Percentiles rank a stretch among this genome's conserved stretches.
Evolutionary conservation across 2,888 invertebrate genomes (phyloP).

Genomic region (Agrotis exclamationis): DNA sequence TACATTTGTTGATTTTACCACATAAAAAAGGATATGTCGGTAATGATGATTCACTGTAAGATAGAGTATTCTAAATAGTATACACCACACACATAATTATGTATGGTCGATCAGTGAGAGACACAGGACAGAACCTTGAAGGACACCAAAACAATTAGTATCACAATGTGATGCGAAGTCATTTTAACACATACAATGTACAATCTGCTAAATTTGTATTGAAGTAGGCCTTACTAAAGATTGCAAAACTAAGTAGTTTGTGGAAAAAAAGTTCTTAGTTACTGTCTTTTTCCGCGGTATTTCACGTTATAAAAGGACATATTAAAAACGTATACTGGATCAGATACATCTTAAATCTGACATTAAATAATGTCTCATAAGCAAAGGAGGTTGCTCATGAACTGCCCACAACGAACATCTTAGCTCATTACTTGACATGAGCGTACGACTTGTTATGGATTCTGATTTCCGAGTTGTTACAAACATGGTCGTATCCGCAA

Average conservation of each 20-base stretch:
- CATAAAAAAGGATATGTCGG: too few relatives aligned
- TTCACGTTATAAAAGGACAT: neutral
- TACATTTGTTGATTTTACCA: too few relatives aligned
- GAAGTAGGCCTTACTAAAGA: neutral
- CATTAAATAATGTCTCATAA: slow-evolving; percentile 7
- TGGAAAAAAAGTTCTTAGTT: neutral
- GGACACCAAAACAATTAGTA: neutral
- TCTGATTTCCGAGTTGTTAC: slow-evolving; percentile 46
- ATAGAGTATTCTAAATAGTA: too few relatives aligned
- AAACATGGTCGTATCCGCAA: slow-evolving; percentile 47
- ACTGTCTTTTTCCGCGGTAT: neutral
- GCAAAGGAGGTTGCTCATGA: slow-evolving; percentile 5
- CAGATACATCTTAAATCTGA: neutral
- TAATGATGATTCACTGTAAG: too few relatives aligned
- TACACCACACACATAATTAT: too few relatives aligned
- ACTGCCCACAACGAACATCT: slow-evolving; percentile 22
- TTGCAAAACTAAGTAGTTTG: too few relatives aligned
- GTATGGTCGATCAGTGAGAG: neutral
- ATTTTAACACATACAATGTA: neutral
- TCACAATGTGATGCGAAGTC: neutral
- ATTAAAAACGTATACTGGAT: neutral
- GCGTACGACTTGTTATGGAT: slow-evolving; percentile 43
- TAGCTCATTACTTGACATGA: neutral
- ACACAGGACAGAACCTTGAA: neutral
- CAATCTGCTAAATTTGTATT: neutral